Percentiles rank a stretch among this genome's conserved stretches.
Conservation (phyloP, 2,888 invertebrate species). For the Brachyopa scutellaris region DNA sequence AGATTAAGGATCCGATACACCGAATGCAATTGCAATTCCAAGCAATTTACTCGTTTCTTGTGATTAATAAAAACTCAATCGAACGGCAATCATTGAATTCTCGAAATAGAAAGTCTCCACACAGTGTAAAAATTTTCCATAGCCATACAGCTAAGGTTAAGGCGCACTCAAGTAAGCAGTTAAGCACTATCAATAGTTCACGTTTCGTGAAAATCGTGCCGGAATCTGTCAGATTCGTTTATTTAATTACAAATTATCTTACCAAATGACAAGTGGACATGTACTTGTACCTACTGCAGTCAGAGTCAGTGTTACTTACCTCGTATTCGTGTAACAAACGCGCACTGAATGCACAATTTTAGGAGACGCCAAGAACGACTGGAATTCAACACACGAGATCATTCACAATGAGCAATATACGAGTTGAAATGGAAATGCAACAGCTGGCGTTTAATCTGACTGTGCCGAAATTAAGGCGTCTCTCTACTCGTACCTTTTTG, state of each 20-base stretch:
- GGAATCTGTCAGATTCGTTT: slow-evolving; percentile 62
- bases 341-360: slow-evolving; percentile 22
- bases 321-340: slow-evolving; percentile 14
- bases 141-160: slow-evolving; percentile 6
- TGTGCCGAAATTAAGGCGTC: slow-evolving; percentile 33
- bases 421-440: slow-evolving; percentile 19
- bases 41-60: slow-evolving; percentile 60
- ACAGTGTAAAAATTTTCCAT: not conserved
- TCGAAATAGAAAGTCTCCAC: slow-evolving; percentile 56
- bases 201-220: slow-evolving; percentile 66
- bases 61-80: slow-evolving; percentile 58
- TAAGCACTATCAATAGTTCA: slow-evolving; percentile 59
- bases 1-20: slow-evolving; percentile 40
- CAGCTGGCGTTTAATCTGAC: slow-evolving; percentile 1
- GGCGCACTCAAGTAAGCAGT: slow-evolving; percentile 42
- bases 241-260: slow-evolving; percentile 59
- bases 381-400: slow-evolving; percentile 22
- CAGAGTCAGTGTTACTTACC: slow-evolving; percentile 13
- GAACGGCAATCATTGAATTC: slow-evolving; percentile 36
- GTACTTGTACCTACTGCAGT: slow-evolving; percentile 5
- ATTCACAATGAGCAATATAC: slow-evolving; percentile 43
- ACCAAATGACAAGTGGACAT: slow-evolving; percentile 60
- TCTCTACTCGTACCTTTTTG: not conserved
- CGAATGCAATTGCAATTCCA: slow-evolving; percentile 45
- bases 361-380: slow-evolving; percentile 31